Evolutionary conservation across 92 coral and sea anemone species (phyloP).

Genomic region (Pocillopora grandis): DNA sequence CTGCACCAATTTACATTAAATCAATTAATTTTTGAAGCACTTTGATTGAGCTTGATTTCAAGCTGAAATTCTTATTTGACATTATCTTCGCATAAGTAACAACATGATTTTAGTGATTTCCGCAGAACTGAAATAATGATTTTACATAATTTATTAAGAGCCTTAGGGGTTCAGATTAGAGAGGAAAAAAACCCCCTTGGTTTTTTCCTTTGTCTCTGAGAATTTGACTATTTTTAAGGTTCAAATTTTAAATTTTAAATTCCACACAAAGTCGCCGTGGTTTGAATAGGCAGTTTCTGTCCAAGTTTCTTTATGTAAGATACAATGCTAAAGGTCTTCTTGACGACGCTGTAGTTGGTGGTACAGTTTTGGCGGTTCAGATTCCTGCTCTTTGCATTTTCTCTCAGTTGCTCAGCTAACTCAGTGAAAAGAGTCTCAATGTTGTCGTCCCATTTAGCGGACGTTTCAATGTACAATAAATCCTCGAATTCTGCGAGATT

Average conservation of each 20-base stretch:
- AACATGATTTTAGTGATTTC: slow-evolving; percentile 12
- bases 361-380: slow-evolving; percentile 31
- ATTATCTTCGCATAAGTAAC: neutral
- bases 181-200: neutral
- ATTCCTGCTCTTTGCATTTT: slow-evolving; percentile 76
- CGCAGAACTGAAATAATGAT: neutral
- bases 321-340: slow-evolving; percentile 42
- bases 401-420: slow-evolving; percentile 92
- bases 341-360: slow-evolving; percentile 21
- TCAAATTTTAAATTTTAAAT: slow-evolving; percentile 27
- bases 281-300: slow-evolving; percentile 51
- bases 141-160: slow-evolving; percentile 15
- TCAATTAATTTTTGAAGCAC: slow-evolving; percentile 27
- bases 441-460: slow-evolving; percentile 98
- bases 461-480: slow-evolving; percentile 89
- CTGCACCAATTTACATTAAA: slow-evolving; percentile 9
- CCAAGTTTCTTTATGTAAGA: slow-evolving; percentile 61
- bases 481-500: slow-evolving; percentile 98
- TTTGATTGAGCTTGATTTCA: slow-evolving; percentile 37
- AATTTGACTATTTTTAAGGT: neutral
- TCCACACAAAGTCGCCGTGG: slow-evolving; percentile 49
- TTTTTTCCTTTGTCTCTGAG: neutral
- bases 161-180: no score
- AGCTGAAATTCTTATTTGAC: slow-evolving; percentile 35
- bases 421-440: slow-evolving; percentile 88